Percentiles rank a stretch among this genome's conserved stretches.
phyloP scores from a whole-genome alignment of 2,113 vertebrate species.

The Cololabis saira region DNA sequence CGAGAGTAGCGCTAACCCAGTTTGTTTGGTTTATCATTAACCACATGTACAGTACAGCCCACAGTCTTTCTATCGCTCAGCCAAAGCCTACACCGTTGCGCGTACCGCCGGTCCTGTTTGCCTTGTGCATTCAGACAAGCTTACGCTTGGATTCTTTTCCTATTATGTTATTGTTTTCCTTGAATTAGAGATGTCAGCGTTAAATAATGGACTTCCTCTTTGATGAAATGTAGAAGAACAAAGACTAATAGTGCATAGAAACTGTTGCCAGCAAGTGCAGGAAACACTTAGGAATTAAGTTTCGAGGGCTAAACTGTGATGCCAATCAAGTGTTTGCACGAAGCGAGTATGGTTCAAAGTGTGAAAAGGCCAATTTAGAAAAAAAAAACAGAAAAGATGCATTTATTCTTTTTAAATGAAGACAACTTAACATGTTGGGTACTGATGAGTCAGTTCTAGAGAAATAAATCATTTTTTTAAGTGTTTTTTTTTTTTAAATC shows the following conservation, averaged over 20 bases:
- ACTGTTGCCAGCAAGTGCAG: slow-evolving; percentile 17
- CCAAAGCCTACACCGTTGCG: slow-evolving; percentile 57
- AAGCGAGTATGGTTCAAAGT: neutral
- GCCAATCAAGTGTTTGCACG: neutral
- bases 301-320: neutral
- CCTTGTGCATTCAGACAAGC: slow-evolving; percentile 54
- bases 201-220: slow-evolving; percentile 58
- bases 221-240: slow-evolving; percentile 31
- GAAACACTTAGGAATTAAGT: neutral
- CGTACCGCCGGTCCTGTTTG: slow-evolving; percentile 53
- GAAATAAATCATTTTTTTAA: too few species aligned
- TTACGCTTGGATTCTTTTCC: slow-evolving; percentile 43
- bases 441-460: too few species aligned
- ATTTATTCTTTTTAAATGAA: too few species aligned
- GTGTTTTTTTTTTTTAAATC: too few species aligned
- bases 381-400: neutral
- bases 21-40: slow-evolving; percentile 80
- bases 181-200: slow-evolving; percentile 43
- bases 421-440: too few species aligned
- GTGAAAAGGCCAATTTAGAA: neutral
- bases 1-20: slow-evolving; percentile 53
- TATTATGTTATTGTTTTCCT: slow-evolving; percentile 57
- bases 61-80: slow-evolving; percentile 54
- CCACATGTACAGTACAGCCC: slow-evolving; percentile 62
- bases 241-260: slow-evolving; percentile 23